Conservation (phyloP, 2,888 invertebrate genomes). For the Apeira syringaria region DNA sequence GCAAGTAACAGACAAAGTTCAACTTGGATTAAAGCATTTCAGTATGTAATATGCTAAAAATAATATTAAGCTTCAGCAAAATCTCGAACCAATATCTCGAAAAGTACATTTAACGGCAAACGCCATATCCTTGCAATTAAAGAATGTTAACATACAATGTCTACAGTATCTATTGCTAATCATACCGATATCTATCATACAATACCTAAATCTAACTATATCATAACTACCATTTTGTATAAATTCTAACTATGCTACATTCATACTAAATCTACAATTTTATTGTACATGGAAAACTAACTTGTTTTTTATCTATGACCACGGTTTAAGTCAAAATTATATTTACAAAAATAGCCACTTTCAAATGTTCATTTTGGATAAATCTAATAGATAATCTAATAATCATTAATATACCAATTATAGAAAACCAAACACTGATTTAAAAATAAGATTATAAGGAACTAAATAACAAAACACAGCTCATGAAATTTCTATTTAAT, state of each 20-base stretch:
- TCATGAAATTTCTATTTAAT: slow-evolving; percentile 40
- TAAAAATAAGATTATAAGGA: slow-evolving; percentile 42
- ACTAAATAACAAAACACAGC: slow-evolving; percentile 50
- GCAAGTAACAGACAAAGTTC: not conserved
- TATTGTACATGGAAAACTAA: slow-evolving; percentile 76
- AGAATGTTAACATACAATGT: slow-evolving; percentile 54
- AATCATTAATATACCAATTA: slow-evolving; percentile 47
- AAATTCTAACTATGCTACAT: slow-evolving; percentile 79
- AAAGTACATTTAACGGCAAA: slow-evolving; percentile 3
- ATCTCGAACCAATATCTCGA: slow-evolving; percentile 17
- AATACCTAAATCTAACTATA: slow-evolving; percentile 68
- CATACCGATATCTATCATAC: slow-evolving; percentile 68
- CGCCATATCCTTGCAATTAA: slow-evolving; percentile 46
- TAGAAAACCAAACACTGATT: slow-evolving; percentile 32
- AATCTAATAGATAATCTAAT: slow-evolving; percentile 49
- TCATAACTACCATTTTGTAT: slow-evolving; percentile 75
- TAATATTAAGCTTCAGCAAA: slow-evolving; percentile 30
- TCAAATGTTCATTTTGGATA: slow-evolving; percentile 60
- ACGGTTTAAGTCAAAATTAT: slow-evolving; percentile 78
- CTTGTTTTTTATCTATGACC: slow-evolving; percentile 71
- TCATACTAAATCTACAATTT: slow-evolving; percentile 76
- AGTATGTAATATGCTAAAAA: not conserved
- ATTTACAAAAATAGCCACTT: slow-evolving; percentile 82
- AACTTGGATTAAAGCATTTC: not conserved
- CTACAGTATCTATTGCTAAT: slow-evolving; percentile 61